Evolutionary conservation across 2,113 vertebrate genomes (phyloP), one percentile per base, ranked within the genome.

Genomic region (Laterallus jamaicensis): DNA sequence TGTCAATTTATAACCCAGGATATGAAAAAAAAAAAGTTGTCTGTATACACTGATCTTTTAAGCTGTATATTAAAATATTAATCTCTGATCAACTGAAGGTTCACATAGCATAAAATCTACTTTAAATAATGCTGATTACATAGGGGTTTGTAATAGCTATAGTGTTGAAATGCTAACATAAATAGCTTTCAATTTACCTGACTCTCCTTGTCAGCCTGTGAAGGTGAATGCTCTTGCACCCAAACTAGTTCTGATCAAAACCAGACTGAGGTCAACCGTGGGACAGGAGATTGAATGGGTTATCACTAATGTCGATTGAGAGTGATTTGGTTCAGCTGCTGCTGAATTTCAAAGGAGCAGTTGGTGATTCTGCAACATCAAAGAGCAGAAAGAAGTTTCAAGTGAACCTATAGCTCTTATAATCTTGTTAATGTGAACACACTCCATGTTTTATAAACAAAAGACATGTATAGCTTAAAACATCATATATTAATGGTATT

Each of bases 321-420:
- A 92, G 58, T 92, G 92, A 95, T 95, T 89, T 91, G 90, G 59
- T 91, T 97, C 96, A 93, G 90, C 93, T 95, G 93, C 77, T 92
- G 84, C 64, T 89, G 29, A 54, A 64, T 94, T 96, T 96, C 92
- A 96, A 94, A 94, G 69, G 64, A 92, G 12, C 63, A 78, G 40
- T 14, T 86, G 69, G 82, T 84, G 82, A 91, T 75, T 87, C 60
- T 91, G 52, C 39, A 95, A 92, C 91, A 90, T 87, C 70, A 96
- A 96, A 96, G 92, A 76, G 58, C n/a, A 39, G 42, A 77, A 86
- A 50, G 54, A 86, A 77, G 16, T 75, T 86, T 92, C 70, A 78
- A 58, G 67, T 4, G 12, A 79, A 92, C 22, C 66, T 91, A 26
- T 37, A 70, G 44, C 10, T 93, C 29, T 81, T 88, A 60, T 25